Percentiles rank a stretch among this genome's conserved stretches.
These are phyloP conservation scores for Trachops cirrhosus DNA, from an alignment of 2,797 vertebrate genomes.

Conservation along the genomic window DNA sequence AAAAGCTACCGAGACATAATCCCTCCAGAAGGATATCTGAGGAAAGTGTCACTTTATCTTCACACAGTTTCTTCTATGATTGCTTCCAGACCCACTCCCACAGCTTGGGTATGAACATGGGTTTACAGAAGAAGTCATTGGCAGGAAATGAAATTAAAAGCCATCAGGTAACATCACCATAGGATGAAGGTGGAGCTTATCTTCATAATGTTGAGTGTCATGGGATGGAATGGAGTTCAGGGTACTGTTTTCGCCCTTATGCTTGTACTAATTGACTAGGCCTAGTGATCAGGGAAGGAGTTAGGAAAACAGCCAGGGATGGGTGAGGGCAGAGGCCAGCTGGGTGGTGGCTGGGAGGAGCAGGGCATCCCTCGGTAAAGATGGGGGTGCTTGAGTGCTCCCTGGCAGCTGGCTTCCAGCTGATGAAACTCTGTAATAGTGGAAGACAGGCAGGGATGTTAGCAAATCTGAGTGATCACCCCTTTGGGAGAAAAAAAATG, in stretches of 20 bases:
- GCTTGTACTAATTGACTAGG: background rate
- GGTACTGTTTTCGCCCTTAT: background rate
- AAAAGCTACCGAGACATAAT: background rate
- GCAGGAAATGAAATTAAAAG: background rate
- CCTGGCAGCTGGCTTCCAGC: constrained; percentile 74
- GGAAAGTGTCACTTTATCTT: background rate
- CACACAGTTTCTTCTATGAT: background rate
- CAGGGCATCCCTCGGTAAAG: background rate
- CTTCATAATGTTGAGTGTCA: background rate
- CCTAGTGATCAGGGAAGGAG: background rate
- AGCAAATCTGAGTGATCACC: constrained; percentile 74
- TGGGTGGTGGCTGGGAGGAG: background rate
- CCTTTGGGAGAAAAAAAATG: constrained; percentile 63
- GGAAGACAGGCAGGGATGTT: constrained; percentile 66
- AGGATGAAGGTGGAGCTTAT: background rate
- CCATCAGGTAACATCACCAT: background rate
- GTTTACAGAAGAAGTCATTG: background rate
- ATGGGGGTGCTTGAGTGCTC: background rate
- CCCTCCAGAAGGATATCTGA: background rate
- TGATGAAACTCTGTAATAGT: constrained; percentile 64
- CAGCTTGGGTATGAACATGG: background rate
- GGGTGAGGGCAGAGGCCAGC: background rate
- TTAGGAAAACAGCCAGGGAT: background rate
- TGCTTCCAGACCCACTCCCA: too few relatives aligned
- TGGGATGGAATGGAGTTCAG: background rate